Evolutionary conservation across 2,888 invertebrate species (phyloP).

Genomic region (Amaurobius ferox): DNA sequence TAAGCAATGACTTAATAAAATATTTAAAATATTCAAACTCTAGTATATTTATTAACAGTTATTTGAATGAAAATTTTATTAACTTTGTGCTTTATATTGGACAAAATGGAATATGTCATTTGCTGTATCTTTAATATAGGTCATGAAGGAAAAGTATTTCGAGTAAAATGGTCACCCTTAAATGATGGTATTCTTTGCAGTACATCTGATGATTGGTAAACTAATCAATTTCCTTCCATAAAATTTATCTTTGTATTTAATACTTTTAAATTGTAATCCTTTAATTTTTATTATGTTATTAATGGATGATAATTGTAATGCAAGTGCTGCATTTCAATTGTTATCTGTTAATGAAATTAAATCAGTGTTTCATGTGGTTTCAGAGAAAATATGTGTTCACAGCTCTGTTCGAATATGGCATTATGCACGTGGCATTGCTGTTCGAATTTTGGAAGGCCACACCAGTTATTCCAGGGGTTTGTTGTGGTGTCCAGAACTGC

Average conservation of each 20-base stretch:
- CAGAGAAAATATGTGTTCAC: slow-evolving; percentile 67
- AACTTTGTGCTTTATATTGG: too few species aligned
- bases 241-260: neutral
- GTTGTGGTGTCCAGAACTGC: slow-evolving; percentile 78
- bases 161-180: slow-evolving; percentile 78
- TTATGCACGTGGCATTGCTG: slow-evolving; percentile 77
- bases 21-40: too few species aligned
- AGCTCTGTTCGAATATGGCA: slow-evolving; percentile 78
- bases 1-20: too few species aligned
- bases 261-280: neutral
- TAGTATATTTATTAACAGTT: too few species aligned
- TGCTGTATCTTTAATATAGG: slow-evolving; percentile 76
- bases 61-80: too few species aligned
- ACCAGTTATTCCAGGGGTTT: slow-evolving; percentile 78
- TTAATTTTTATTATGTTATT: too few species aligned
- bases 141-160: slow-evolving; percentile 78
- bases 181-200: slow-evolving; percentile 78
- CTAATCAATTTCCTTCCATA: neutral
- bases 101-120: too few species aligned
- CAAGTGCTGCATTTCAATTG: slow-evolving; percentile 22
- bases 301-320: slow-evolving; percentile 15
- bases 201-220: slow-evolving; percentile 78
- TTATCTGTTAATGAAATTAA: neutral
- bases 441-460: slow-evolving; percentile 77
- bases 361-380: slow-evolving; percentile 54